Conservation (phyloP, 2,113 vertebrate genomes). For the Andinoacara biseriatus region DNA sequence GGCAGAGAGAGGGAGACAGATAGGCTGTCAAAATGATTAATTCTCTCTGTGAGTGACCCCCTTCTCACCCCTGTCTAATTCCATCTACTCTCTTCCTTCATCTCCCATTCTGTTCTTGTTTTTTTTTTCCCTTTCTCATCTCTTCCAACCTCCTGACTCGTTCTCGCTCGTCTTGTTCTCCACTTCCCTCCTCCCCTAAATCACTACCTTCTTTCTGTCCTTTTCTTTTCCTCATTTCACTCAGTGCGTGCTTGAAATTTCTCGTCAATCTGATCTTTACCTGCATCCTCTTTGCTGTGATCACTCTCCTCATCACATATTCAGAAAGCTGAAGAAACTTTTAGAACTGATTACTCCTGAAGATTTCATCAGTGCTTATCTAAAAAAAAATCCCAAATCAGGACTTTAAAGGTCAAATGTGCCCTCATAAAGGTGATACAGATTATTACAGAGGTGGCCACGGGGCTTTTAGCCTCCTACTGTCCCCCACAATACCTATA, state of each 20-base stretch:
- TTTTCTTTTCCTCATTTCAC: not conserved
- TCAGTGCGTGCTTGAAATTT: not conserved
- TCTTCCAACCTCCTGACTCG: slow-evolving; percentile 2
- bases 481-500: not conserved
- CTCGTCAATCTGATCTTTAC: not conserved
- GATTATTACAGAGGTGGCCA: not conserved
- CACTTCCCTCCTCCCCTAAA: not conserved
- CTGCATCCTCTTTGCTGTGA: not conserved
- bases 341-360: not conserved
- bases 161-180: not conserved
- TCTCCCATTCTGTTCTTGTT: not conserved
- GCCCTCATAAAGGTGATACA: not conserved
- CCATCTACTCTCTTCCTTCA: slow-evolving; percentile 24
- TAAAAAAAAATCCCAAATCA: not conserved
- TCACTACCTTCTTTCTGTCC: not conserved
- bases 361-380: not conserved
- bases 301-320: not conserved
- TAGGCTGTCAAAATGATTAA: slow-evolving; percentile 62
- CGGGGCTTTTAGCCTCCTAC: not conserved
- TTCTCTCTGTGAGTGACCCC: slow-evolving; percentile 49
- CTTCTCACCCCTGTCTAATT: slow-evolving; percentile 41
- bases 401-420: not conserved
- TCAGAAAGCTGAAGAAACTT: not conserved
- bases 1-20: not conserved
- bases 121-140: not conserved